Evolutionary conservation across 2,888 invertebrate species (phyloP).

Genomic region (Blera fallax): DNA sequence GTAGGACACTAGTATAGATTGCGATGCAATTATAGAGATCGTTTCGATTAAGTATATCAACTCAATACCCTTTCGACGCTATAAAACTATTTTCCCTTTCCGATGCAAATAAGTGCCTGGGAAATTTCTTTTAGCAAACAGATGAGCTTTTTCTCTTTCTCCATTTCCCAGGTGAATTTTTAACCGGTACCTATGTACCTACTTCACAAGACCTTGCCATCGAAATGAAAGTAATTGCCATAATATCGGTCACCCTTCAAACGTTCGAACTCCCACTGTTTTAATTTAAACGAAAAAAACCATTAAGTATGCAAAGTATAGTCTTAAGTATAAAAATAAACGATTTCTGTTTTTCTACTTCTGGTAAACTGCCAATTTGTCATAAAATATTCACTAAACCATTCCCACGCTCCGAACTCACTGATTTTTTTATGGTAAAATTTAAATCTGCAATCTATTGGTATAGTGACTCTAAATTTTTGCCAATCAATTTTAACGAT

Average conservation of each 20-base stretch:
- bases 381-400: background rate
- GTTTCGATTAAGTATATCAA: too few relatives aligned
- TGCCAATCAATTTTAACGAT: background rate
- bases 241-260: background rate
- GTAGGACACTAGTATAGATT: too few relatives aligned
- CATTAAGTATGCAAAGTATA: background rate
- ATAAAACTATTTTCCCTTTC: too few relatives aligned
- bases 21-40: too few relatives aligned
- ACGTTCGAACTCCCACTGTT: background rate
- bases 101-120: too few relatives aligned
- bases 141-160: too few relatives aligned
- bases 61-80: too few relatives aligned
- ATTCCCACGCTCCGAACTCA: background rate
- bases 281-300: background rate
- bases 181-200: background rate
- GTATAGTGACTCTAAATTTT: background rate
- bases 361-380: background rate
- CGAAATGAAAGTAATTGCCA: background rate
- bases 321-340: too few relatives aligned
- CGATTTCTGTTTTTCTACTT: background rate
- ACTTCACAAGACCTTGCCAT: background rate
- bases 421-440: background rate
- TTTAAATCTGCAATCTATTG: background rate
- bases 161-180: background rate
- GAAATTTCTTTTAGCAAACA: too few relatives aligned